A percentile compares a stretch with the other conserved stretches of the same genome.
These are phyloP conservation scores for Camponotus pennsylvanicus DNA, from an alignment of 1,140 invertebrate genomes.

Conservation along the genomic window DNA sequence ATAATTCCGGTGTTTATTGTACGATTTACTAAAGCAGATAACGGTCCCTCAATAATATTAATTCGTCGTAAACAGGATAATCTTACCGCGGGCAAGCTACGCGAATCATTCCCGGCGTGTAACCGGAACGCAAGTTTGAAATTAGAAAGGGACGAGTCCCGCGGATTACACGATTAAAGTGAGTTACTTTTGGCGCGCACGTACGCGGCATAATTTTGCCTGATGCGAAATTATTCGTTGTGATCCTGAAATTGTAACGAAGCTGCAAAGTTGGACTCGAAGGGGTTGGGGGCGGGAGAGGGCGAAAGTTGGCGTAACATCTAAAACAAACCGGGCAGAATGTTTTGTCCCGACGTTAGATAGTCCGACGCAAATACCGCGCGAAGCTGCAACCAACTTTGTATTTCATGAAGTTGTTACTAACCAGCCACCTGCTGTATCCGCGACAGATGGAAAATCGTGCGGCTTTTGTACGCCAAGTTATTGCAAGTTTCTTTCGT, in stretches of 20 bases:
- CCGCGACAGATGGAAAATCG: conserved; percentile 41
- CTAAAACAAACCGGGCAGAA: conserved; percentile 51
- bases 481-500: conserved; percentile 46
- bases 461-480: conserved; percentile 36
- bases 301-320: conserved; percentile 41
- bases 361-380: conserved; percentile 51
- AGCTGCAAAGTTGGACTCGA: conserved; percentile 35
- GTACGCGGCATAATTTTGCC: conserved; percentile 37
- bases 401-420: conserved; percentile 61
- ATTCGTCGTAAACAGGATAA: conserved; percentile 55
- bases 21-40: conserved; percentile 3
- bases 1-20: not conserved
- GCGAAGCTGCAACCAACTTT: conserved; percentile 55
- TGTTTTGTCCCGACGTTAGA: conserved; percentile 55
- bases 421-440: conserved; percentile 45
- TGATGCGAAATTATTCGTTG: conserved; percentile 55
- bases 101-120: not conserved
- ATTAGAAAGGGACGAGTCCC: conserved; percentile 34
- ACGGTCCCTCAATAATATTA: conserved; percentile 14
- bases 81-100: conserved; percentile 13
- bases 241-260: conserved; percentile 58
- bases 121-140: conserved; percentile 32
- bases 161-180: conserved; percentile 53
- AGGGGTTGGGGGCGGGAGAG: too few species aligned
- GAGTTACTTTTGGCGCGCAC: conserved; percentile 51